Base-by-base conservation (phyloP, 2,888 invertebrate species). In the Calliopum simillimum region DNA sequence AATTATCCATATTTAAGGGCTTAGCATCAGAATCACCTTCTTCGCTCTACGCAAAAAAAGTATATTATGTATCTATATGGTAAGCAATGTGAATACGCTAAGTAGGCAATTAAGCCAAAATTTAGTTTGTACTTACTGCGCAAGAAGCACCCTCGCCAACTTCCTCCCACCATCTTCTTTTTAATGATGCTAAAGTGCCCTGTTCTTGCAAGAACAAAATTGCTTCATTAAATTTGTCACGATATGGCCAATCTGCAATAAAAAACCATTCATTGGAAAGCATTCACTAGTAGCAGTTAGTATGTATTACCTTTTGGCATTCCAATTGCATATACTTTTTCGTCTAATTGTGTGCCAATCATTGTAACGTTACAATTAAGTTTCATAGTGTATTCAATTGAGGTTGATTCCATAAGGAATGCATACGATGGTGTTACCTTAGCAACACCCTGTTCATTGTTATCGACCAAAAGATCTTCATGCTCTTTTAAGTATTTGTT, bases 151-250 rank as follows among this genome's bases (percentile, higher is more conserved):
- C 92, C 19, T 92, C 93, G 77, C 92, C 88, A 82, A 91, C 91
- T 86, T 94, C 92, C 79, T 93, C 93, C 97, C 97, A 97, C 97
- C 97, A 97, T 83, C 91, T 92, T 74, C 91, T 90, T 86, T 95
- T 94, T 87, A 97, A 88, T 77, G 89, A 88, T 16, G 90, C 91
- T 73, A 97, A 88, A 71, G 89, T 88, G 46, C 96, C 96, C 56
- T 89, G 89, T 87, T 97, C 97, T 87, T 96, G 96, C 61, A 97
- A 88, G 80, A 91, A 90, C 73, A 97, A 88, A 73, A 97, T 90
- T 55, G 94, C 94, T 76, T 92, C 90, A 81, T 93, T 95, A 70
- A 97, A 87, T 68, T 89, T 89, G 79, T 93, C 92, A 47, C 94
- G 89, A 85, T 92, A 94, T 3, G 82, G 80, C 80, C 82, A 86